These are phyloP conservation scores for Heteractis magnifica DNA, from an alignment of 92 coral and sea anemone species.

Conservation along the genomic window DNA sequence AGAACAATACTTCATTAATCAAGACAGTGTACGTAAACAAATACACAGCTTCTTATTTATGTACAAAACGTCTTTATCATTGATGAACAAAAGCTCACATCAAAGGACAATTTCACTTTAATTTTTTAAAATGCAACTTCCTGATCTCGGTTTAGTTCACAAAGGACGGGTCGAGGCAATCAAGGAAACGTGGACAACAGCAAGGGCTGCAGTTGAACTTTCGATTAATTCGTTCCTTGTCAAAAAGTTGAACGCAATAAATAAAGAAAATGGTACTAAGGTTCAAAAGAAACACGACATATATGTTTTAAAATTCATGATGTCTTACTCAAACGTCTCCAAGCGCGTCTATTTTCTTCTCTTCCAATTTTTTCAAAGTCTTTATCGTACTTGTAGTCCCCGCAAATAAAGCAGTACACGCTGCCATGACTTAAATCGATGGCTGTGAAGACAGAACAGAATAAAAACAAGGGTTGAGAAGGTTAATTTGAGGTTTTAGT, in stretches of 20 bases:
- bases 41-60: background rate
- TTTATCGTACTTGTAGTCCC: constrained; percentile 85
- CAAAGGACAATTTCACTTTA: background rate
- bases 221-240: background rate
- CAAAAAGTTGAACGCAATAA: background rate
- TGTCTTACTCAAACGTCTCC: constrained; percentile 74
- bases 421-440: constrained; percentile 89
- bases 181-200: background rate
- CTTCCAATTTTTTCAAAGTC: constrained; percentile 77
- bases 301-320: background rate
- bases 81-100: background rate
- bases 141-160: background rate
- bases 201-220: background rate
- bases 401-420: constrained; percentile 84
- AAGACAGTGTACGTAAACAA: background rate
- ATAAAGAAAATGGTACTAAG: background rate
- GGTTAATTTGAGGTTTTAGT: background rate
- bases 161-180: too few relatives aligned
- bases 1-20: background rate
- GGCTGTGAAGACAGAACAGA: constrained; percentile 48
- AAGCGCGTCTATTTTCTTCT: constrained; percentile 75
- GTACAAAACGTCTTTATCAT: background rate
- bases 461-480: background rate
- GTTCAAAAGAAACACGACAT: background rate
- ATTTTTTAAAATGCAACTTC: background rate